phyloP scores from a whole-genome alignment of 2,888 invertebrate species.

The Lithophane leautieri region DNA sequence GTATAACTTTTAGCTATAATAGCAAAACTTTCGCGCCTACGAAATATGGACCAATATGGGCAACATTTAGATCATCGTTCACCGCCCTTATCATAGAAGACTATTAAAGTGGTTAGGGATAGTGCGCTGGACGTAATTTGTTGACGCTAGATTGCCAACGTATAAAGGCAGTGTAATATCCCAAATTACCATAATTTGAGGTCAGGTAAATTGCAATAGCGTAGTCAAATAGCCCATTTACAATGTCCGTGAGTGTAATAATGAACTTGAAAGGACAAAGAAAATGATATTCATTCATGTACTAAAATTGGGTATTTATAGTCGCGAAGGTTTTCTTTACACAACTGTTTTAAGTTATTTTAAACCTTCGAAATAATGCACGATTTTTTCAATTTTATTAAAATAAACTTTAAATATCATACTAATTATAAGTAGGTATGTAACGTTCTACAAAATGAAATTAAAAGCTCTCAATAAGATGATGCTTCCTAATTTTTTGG shows the following conservation, averaged over 20 bases:
- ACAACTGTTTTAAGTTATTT: neutral
- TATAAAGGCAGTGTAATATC: slow-evolving; percentile 43
- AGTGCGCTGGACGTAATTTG: slow-evolving; percentile 32
- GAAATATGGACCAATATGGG: neutral
- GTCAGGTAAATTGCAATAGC: slow-evolving; percentile 52
- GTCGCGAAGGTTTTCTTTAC: neutral
- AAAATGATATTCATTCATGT: neutral
- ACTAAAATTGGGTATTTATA: neutral
- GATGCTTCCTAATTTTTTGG: neutral
- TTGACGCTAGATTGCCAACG: slow-evolving; percentile 37
- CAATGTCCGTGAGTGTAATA: slow-evolving; percentile 28
- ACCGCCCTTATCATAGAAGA: slow-evolving; percentile 9
- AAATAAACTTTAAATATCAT: too few relatives aligned
- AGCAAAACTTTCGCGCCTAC: neutral
- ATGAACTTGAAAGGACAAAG: slow-evolving; percentile 5
- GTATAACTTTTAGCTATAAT: slow-evolving; percentile 10
- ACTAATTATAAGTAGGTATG: too few relatives aligned
- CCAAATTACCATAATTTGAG: slow-evolving; percentile 58
- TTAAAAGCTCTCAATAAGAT: too few relatives aligned
- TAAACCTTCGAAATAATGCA: too few relatives aligned
- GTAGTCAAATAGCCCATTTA: slow-evolving; percentile 35
- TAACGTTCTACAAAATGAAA: too few relatives aligned
- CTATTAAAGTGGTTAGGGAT: slow-evolving; percentile 37
- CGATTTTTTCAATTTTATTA: too few relatives aligned
- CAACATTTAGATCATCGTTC: slow-evolving; percentile 14